Percentiles rank a stretch among this genome's conserved stretches.
phyloP scores from a whole-genome alignment of 1,140 invertebrate genomes.

The Bombus sibiricus region DNA sequence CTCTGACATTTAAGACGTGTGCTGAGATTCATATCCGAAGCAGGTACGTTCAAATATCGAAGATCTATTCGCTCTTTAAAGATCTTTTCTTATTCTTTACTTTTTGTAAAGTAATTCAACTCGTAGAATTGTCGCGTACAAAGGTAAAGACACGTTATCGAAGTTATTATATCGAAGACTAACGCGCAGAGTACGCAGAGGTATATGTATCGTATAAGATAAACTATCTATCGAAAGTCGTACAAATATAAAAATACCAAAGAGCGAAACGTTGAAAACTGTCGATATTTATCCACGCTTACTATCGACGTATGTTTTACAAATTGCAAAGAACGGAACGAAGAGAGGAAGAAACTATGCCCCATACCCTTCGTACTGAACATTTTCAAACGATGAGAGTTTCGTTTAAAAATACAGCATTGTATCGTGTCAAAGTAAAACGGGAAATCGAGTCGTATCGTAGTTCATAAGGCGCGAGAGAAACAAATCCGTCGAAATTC shows the following conservation, averaged over 20 bases:
- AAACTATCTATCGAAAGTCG: background rate
- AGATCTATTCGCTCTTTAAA: background rate
- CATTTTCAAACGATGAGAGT: background rate
- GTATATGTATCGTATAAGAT: background rate
- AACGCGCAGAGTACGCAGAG: background rate
- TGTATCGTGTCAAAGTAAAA: background rate
- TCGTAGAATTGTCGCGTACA: too few species aligned
- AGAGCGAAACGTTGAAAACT: background rate
- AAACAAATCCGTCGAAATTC: background rate
- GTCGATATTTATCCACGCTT: background rate
- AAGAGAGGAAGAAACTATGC: background rate
- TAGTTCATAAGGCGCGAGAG: background rate
- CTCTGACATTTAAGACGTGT: accelerated
- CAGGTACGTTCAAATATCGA: background rate
- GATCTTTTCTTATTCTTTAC: background rate
- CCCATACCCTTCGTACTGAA: background rate
- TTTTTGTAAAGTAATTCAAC: background rate
- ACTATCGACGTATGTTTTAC: background rate
- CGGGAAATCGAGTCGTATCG: background rate
- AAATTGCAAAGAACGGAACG: background rate
- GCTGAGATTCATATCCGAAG: background rate
- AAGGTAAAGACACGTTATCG: too few species aligned
- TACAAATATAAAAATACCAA: background rate
- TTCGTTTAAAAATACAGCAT: background rate
- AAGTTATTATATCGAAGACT: background rate